Base-by-base conservation (phyloP, 2,888 invertebrate genomes). In the Athalia cordata region DNA sequence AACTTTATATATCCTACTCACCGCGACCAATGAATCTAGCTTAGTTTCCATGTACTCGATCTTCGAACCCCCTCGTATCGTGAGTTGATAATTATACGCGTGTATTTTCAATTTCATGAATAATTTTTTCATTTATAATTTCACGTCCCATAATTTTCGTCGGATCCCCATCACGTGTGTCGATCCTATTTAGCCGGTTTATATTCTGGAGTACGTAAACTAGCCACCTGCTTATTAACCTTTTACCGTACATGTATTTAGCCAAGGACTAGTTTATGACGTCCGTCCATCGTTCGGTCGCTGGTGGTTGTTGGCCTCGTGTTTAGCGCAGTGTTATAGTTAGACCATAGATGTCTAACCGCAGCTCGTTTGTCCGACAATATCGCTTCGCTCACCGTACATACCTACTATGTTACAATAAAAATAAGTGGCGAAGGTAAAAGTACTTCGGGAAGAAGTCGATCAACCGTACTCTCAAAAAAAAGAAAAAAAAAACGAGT, bases 231-330 rank as follows among this genome's bases (percentile, higher is more conserved):
- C 72, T 72, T 72, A 72, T 72, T 72, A 72, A 59, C 57, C 72
- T 72, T 72, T 72, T 72, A 72, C 72, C 55, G 4, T 11, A 9
- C n/a, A 9, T 47, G 59, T 72, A 57, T 72, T 57, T 57, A 47
- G 45, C 72, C 72, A 72, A 72, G 59, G 59, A 72, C 72, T 72
- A 72, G 72, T 72, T 72, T 72, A 72, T 59, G 72, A 72, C 72
- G 57, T 59, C 47, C 57, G 72, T 55, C 29, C 29, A 29, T 29
- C 29, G 29, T 68, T 68, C 52, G 68, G 68, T 68, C 68, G 68
- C 68, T 8, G 55, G 68, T 72, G 70, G 70, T 70, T 72, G 72
- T 72, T 72, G 72, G 72, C 72, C 72, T 72, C 72, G 72, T 72
- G 45, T 72, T 72, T 72, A 72, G 57, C 57, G 52, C 57, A 59